Percentiles rank a stretch among this genome's conserved stretches.
Conservation (phyloP, 2,797 vertebrate species). For the Halcyon leucocephala region DNA sequence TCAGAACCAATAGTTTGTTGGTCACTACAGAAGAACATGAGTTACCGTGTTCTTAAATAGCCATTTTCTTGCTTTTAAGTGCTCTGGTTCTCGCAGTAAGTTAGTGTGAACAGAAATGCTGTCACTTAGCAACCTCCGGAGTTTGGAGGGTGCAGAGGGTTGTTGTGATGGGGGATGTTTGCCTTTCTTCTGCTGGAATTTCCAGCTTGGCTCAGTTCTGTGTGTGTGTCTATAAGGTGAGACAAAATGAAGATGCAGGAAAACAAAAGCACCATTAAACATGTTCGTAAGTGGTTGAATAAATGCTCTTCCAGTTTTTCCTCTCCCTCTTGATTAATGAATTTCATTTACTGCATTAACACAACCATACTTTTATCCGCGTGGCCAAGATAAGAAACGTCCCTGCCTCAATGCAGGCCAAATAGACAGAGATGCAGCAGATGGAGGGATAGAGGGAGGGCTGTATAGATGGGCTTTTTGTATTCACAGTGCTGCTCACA, state of each 20-base stretch:
- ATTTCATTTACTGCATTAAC: neutral
- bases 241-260: neutral
- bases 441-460: neutral
- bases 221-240: accelerated
- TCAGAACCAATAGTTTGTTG: neutral
- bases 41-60: neutral
- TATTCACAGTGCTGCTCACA: neutral
- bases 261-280: neutral
- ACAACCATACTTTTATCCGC: neutral
- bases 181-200: neutral
- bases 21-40: neutral
- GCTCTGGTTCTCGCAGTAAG: neutral
- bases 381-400: neutral
- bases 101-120: neutral
- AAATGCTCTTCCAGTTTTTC: neutral
- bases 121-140: conserved; percentile 46
- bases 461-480: neutral
- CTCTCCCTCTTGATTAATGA: neutral
- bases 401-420: neutral
- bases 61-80: neutral
- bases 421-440: neutral
- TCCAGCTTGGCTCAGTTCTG: neutral
- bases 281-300: neutral
- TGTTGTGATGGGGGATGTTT: neutral
- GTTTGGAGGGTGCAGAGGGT: neutral